Evolutionary conservation across 2,797 vertebrate genomes (phyloP).

Genomic region (Acanthis flammea): DNA sequence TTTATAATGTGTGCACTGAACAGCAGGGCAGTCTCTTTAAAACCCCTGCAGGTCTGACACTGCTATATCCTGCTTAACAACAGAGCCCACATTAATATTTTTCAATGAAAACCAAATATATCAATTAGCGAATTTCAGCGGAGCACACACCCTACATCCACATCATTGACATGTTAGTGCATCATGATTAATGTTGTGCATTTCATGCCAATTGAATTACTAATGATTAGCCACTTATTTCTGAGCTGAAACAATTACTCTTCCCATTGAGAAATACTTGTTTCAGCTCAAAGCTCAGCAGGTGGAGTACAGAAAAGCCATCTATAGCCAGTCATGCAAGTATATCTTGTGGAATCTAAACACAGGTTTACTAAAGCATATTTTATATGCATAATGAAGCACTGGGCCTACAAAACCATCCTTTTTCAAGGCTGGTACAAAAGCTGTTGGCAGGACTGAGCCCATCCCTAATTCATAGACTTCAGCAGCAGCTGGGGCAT

Average conservation of each 20-base stretch:
- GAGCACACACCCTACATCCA: neutral
- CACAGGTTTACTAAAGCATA: neutral
- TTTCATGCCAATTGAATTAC: slow-evolving; percentile 37
- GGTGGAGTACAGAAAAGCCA: neutral
- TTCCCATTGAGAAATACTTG: slow-evolving; percentile 7
- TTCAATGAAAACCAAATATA: neutral
- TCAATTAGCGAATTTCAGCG: neutral
- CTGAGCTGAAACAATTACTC: slow-evolving; percentile 29
- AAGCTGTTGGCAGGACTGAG: neutral
- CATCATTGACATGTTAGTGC: neutral
- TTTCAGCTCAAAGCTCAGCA: neutral
- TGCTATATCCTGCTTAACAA: neutral
- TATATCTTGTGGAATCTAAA: neutral
- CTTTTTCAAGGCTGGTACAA: neutral
- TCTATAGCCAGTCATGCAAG: neutral
- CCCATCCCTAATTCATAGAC: neutral
- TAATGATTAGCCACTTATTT: slow-evolving; percentile 48
- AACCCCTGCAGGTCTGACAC: neutral
- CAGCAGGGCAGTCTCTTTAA: neutral
- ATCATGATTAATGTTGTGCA: neutral
- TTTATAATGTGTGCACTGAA: neutral
- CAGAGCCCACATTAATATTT: neutral
- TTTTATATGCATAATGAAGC: neutral
- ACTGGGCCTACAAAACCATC: neutral
- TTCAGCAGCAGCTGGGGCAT: neutral